Conservation (phyloP, 1,140 invertebrate species). For the Neotoxoptera formosana region DNA sequence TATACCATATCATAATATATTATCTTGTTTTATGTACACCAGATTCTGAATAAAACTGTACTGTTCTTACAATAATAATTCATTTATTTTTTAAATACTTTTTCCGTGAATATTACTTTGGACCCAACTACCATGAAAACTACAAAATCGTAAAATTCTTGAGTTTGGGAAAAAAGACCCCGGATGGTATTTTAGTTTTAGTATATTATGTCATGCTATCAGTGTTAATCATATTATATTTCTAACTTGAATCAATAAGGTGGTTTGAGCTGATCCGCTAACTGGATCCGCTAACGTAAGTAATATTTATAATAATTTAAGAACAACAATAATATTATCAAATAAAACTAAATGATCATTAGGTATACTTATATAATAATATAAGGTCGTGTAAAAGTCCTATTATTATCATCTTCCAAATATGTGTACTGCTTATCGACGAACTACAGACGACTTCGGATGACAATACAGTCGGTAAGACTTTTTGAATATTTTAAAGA, state of each 20-base stretch:
- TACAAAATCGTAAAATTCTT: not conserved
- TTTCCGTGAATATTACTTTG: not conserved
- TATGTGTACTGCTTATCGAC: too few relatives aligned
- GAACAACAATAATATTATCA: too few relatives aligned
- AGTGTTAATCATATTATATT: too few relatives aligned
- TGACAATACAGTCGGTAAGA: not conserved
- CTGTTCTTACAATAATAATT: not conserved
- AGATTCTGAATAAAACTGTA: not conserved
- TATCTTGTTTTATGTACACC: too few relatives aligned
- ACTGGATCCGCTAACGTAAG: too few relatives aligned
- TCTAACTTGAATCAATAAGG: not conserved
- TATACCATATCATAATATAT: not conserved
- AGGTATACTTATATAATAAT: too few relatives aligned
- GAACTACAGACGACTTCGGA: not conserved
- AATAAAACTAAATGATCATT: too few relatives aligned
- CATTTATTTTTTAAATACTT: not conserved
- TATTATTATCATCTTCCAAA: too few relatives aligned
- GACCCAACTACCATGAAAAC: not conserved
- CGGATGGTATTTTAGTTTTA: not conserved
- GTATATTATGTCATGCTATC: not conserved
- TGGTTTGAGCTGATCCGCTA: not conserved
- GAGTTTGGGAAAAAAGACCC: not conserved
- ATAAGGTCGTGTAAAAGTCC: too few relatives aligned
- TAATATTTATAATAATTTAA: too few relatives aligned
- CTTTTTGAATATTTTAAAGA: not conserved